Evolutionary conservation across 35 echinoderm and acorn worm genomes (phyloP).

Genomic region (Patiria miniata): DNA sequence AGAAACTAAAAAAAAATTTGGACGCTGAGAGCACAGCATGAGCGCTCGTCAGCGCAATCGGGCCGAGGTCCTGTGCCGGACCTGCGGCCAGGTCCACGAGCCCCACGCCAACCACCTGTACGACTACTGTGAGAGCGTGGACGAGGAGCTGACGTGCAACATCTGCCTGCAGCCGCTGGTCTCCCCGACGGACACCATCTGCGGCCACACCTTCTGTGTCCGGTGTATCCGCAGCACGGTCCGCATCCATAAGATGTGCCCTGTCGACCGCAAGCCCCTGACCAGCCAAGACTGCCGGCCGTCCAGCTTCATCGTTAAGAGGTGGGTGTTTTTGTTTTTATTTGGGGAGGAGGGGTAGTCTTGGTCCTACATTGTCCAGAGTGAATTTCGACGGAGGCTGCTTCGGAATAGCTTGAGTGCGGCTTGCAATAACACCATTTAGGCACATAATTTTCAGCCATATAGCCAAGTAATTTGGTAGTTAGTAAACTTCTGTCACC

Average conservation of each 20-base stretch:
- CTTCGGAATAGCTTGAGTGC: too few species aligned
- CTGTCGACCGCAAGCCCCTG: constrained; percentile 73
- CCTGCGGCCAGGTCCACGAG: constrained; percentile 92
- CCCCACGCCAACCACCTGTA: constrained; percentile 81
- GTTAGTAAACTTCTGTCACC: too few species aligned
- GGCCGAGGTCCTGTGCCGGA: constrained; percentile 68
- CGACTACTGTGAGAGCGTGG: constrained; percentile 91
- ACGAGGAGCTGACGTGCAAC: constrained; percentile 91
- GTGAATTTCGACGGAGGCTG: too few species aligned
- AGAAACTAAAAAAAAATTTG: background rate
- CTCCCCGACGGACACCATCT: constrained; percentile 90
- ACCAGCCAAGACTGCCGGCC: constrained; percentile 67
- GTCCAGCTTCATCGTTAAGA: constrained; percentile 91
- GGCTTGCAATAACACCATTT: too few species aligned
- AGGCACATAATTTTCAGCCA: too few species aligned
- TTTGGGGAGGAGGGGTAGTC: background rate
- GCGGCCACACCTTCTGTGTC: constrained; percentile 93
- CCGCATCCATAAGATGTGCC: constrained; percentile 79
- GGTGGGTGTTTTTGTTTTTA: constrained; percentile 45
- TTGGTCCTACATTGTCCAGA: too few species aligned
- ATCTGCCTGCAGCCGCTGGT: constrained; percentile 96
- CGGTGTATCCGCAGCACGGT: constrained; percentile 88
- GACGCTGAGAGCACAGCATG: constrained; percentile 8
- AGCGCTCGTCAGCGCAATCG: background rate
- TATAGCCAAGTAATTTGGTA: too few species aligned